Conservation (phyloP, 2,797 vertebrate species). For the Schizopygopsis pylzovi region DNA sequence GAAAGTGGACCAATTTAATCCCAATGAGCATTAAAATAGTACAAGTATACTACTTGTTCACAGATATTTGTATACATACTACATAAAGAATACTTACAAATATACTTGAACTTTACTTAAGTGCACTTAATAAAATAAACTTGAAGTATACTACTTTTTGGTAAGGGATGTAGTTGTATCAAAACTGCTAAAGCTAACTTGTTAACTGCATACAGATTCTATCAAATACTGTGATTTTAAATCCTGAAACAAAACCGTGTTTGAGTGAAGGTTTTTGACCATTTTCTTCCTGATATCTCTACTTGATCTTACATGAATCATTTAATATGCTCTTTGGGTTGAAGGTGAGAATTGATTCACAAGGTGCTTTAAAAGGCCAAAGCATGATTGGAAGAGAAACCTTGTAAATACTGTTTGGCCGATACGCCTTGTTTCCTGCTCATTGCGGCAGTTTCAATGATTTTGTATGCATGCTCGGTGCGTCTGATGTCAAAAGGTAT, state of each 20-base stretch:
- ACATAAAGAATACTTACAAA: no score
- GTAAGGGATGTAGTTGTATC: no score
- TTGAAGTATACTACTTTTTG: no score
- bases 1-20: no score
- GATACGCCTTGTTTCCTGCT: conserved; percentile 62
- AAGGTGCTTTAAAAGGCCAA: conserved; percentile 73
- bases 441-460: conserved; percentile 48
- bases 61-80: no score
- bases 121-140: no score
- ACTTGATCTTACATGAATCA: conserved; percentile 74
- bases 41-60: no score
- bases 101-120: no score
- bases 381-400: conserved; percentile 74
- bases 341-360: conserved; percentile 78
- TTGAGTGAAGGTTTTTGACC: conserved; percentile 64
- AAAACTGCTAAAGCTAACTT: background rate
- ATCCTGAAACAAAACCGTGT: conserved; percentile 55
- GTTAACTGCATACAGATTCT: conserved; percentile 50
- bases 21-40: no score
- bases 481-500: conserved; percentile 69
- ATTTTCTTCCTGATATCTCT: conserved; percentile 64
- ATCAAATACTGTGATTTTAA: conserved; percentile 47
- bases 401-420: conserved; percentile 63
- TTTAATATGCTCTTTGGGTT: conserved; percentile 76
- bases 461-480: conserved; percentile 66